These are phyloP conservation scores for Sorex fumeus DNA, from an alignment of 2,113 vertebrate genomes.

Conservation along the genomic window DNA sequence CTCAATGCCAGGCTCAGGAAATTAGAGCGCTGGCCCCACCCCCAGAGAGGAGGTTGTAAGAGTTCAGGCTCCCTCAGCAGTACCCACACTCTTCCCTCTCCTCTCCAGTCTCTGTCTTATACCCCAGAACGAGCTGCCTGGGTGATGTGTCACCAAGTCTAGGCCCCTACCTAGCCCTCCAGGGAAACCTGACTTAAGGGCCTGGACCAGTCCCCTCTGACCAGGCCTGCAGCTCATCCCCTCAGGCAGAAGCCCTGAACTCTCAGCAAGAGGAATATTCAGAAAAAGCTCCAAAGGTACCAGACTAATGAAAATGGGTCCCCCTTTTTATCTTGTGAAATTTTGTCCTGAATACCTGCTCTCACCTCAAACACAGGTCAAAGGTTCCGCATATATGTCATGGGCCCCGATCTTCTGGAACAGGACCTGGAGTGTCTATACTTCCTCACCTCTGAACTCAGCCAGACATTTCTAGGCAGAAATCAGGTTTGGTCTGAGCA, in stretches of 20 bases:
- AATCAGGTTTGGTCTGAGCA: background rate
- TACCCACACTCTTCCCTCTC: background rate
- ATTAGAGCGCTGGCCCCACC: background rate
- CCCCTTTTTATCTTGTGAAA: slow-evolving; percentile 20
- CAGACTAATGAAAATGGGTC: background rate
- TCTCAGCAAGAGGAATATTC: too few species aligned
- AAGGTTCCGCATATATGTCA: background rate
- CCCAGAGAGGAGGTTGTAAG: background rate
- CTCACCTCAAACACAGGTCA: too few species aligned
- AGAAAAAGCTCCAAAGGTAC: background rate
- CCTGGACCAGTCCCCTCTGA: background rate
- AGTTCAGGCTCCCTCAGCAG: background rate
- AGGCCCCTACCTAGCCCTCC: background rate
- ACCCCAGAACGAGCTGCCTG: too few species aligned
- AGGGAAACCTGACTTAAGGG: background rate
- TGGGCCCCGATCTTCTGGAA: background rate
- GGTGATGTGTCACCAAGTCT: background rate
- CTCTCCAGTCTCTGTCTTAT: too few species aligned
- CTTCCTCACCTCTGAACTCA: background rate
- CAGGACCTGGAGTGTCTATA: background rate
- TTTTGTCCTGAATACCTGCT: background rate
- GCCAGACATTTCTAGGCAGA: background rate
- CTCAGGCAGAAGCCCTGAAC: background rate
- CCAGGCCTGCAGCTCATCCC: background rate
- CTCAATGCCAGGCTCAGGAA: background rate